A percentile compares a stretch with the other conserved stretches of the same genome.
Evolutionary conservation across 2,888 invertebrate species (phyloP).

Genomic region (Pollenia amentaria): DNA sequence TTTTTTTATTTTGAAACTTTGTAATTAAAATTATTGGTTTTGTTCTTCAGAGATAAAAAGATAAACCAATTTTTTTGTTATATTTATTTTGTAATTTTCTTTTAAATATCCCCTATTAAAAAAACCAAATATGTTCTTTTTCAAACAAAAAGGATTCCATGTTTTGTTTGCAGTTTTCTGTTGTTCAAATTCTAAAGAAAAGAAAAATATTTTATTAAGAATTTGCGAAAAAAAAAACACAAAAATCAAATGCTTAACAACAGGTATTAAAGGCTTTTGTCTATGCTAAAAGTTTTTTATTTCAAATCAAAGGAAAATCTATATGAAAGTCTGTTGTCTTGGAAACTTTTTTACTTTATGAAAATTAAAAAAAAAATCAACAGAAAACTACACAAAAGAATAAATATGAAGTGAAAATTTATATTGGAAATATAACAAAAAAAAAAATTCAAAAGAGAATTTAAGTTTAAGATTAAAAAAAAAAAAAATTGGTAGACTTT

Average conservation of each 20-base stretch:
- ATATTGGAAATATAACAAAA: background rate
- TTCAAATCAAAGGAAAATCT: background rate
- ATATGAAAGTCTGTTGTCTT: slow-evolving; percentile 7
- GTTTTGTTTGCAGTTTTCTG: background rate
- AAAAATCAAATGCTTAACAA: background rate
- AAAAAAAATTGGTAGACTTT: background rate
- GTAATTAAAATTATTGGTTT: too few species aligned
- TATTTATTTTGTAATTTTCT: background rate
- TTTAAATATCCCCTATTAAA: too few species aligned
- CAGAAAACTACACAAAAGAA: background rate
- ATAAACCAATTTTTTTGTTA: background rate
- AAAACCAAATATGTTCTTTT: background rate
- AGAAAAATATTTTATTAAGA: background rate
- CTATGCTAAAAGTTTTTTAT: background rate
- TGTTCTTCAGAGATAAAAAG: too few species aligned
- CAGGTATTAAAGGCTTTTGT: slow-evolving; percentile 25
- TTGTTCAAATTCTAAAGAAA: slow-evolving; percentile 8
- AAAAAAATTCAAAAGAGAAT: background rate
- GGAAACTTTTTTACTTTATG: background rate
- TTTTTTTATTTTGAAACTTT: too few species aligned
- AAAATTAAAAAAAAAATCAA: background rate
- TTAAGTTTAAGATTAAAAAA: background rate
- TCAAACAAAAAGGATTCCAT: background rate
- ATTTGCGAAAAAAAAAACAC: background rate
- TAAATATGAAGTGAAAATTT: background rate